These are phyloP conservation scores for Cosmorhoe ocellata DNA, from an alignment of 2,888 invertebrate genomes.

Conservation along the genomic window DNA sequence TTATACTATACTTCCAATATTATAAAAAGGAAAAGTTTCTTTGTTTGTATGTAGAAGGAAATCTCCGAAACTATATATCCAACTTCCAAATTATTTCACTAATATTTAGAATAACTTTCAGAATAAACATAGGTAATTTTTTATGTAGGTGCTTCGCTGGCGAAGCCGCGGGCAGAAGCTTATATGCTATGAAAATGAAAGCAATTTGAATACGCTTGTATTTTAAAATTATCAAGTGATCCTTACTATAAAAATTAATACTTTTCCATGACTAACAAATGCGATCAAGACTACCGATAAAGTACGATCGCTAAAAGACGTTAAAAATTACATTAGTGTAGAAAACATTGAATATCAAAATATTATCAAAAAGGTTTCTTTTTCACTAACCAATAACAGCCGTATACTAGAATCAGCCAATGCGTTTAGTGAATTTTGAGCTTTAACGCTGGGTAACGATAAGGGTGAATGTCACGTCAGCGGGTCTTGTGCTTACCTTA, in stretches of 20 bases:
- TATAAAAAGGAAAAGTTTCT: too few relatives aligned
- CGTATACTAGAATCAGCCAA: constrained; percentile 81
- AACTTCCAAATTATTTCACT: too few relatives aligned
- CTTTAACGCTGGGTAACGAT: constrained; percentile 62
- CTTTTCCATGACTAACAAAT: constrained; percentile 57
- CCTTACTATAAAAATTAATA: constrained; percentile 30
- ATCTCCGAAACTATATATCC: too few relatives aligned
- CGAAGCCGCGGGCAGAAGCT: too few relatives aligned
- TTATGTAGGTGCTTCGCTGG: too few relatives aligned
- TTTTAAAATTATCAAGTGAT: not conserved
- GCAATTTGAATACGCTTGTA: not conserved
- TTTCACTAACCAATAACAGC: constrained; percentile 81
- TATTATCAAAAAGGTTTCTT: constrained; percentile 76
- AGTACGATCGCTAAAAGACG: constrained; percentile 65
- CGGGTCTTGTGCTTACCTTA: not conserved
- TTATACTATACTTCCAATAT: too few relatives aligned
- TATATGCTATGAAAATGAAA: not conserved
- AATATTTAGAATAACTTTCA: too few relatives aligned
- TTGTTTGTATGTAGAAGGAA: too few relatives aligned
- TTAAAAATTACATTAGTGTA: constrained; percentile 76
- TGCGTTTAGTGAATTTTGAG: constrained; percentile 73
- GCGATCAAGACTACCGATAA: constrained; percentile 60
- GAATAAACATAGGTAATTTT: too few relatives aligned
- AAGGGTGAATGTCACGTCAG: constrained; percentile 54
- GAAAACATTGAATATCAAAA: constrained; percentile 82